phyloP scores from a whole-genome alignment of 2,888 invertebrate species.

The Synanthedon myopaeformis region DNA sequence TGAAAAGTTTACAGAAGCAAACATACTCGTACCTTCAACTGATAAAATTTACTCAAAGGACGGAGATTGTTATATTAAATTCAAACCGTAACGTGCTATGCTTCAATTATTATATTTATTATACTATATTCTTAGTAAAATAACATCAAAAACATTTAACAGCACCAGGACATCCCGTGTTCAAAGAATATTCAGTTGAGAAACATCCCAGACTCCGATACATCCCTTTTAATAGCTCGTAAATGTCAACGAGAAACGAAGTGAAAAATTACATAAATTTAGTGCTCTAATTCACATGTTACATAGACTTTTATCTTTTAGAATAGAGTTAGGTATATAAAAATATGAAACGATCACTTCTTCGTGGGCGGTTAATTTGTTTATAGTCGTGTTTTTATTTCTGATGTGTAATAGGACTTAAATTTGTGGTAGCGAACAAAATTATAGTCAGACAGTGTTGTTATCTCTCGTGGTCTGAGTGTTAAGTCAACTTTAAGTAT shows the following conservation, averaged over 20 bases:
- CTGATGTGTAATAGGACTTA: no score
- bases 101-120: not conserved
- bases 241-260: slow-evolving; percentile 4
- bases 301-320: not conserved
- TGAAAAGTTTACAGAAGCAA: no score
- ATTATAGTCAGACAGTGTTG: no score
- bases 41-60: no score
- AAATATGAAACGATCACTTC: not conserved
- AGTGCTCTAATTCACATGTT: not conserved
- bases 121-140: not conserved
- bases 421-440: no score
- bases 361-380: not conserved
- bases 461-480: no score
- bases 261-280: slow-evolving; percentile 1
- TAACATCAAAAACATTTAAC: not conserved
- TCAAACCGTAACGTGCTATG: not conserved
- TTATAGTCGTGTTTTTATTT: no score
- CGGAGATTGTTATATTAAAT: not conserved
- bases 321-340: not conserved
- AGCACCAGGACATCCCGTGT: slow-evolving; percentile 4
- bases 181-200: slow-evolving; percentile 4
- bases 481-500: no score
- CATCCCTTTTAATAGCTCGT: slow-evolving; percentile 6
- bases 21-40: no score
- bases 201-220: slow-evolving; percentile 3